These are phyloP conservation scores for Anser cygnoides DNA, from an alignment of 2,113 vertebrate genomes.

Conservation along the genomic window DNA sequence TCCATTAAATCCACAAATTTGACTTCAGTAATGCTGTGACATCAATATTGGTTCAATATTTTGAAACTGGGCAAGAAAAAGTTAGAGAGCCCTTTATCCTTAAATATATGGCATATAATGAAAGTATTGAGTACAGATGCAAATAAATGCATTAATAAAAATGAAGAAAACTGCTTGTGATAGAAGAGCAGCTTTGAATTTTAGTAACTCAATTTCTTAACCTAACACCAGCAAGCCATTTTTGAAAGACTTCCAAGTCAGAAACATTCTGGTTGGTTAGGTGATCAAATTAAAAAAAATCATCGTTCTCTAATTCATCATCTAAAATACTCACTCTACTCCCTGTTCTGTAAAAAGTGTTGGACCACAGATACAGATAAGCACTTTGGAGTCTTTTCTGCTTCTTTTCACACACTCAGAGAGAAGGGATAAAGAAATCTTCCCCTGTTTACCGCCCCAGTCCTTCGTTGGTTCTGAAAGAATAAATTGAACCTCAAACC, in stretches of 20 bases:
- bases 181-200: neutral
- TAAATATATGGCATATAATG: neutral
- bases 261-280: neutral
- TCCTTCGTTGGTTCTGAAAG: constrained; percentile 84
- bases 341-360: constrained; percentile 86
- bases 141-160: neutral
- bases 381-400: constrained; percentile 77
- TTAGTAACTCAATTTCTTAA: neutral
- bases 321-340: constrained; percentile 78
- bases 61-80: neutral
- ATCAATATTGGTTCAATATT: neutral
- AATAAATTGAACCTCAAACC: constrained; percentile 89
- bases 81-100: neutral
- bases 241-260: neutral
- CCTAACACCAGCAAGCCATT: neutral
- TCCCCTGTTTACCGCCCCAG: constrained; percentile 86
- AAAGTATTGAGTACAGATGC: neutral
- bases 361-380: constrained; percentile 92
- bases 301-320: neutral
- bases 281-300: fast-evolving
- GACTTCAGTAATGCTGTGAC: neutral
- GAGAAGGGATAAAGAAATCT: constrained; percentile 81
- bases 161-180: neutral
- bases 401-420: constrained; percentile 78
- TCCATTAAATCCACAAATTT: neutral